These are phyloP conservation scores for Oryctolagus cuniculus DNA, from an alignment of 2,113 vertebrate species.

Conservation along the genomic window DNA sequence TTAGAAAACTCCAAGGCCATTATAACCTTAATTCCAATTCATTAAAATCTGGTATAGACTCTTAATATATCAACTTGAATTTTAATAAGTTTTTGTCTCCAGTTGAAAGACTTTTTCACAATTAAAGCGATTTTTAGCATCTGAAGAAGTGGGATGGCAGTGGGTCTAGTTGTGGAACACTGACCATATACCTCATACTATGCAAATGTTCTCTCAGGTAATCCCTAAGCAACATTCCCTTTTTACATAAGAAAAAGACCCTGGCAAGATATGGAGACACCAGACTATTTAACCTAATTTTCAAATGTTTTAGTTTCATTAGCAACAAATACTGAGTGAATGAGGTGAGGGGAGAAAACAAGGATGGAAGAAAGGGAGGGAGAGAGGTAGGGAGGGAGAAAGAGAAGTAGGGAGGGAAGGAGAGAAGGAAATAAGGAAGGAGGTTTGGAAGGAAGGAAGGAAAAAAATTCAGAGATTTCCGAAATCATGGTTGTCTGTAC, in stretches of 20 bases:
- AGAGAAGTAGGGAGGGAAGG: background rate
- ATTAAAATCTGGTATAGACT: background rate
- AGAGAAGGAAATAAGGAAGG: background rate
- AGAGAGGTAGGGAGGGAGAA: background rate
- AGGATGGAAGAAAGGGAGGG: background rate
- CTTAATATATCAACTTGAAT: background rate
- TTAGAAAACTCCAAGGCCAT: background rate
- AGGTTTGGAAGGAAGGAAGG: background rate
- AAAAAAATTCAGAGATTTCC: background rate
- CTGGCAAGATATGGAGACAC: background rate
- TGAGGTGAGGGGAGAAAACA: background rate
- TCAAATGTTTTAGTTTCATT: background rate
- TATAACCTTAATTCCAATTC: background rate
- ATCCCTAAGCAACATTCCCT: background rate
- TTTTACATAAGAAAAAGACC: background rate
- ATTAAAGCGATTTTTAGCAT: background rate
- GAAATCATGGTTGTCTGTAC: background rate
- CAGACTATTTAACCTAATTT: background rate
- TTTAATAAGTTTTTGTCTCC: background rate
- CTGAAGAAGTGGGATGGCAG: background rate
- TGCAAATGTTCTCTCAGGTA: background rate
- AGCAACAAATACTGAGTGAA: constrained; percentile 20
- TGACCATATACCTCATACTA: background rate
- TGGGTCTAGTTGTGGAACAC: background rate
- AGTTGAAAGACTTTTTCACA: background rate